phyloP scores from a whole-genome alignment of 2,797 vertebrate species.

The Micropoecilia bifurca region DNA sequence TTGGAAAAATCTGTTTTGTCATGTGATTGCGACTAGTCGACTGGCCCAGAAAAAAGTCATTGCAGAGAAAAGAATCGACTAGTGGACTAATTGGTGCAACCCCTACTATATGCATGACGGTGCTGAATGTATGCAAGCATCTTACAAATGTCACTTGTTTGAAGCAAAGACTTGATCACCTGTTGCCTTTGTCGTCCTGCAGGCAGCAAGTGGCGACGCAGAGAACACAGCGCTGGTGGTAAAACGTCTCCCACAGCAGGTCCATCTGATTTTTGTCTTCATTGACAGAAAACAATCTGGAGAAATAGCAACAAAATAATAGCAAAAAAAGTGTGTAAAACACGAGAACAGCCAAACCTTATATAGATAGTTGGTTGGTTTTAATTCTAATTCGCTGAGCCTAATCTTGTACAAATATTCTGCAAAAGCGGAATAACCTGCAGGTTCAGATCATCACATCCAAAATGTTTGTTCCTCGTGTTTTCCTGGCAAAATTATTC shows the following conservation, averaged over 20 bases:
- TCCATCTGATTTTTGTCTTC: slow-evolving; percentile 78
- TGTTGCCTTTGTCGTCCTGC: slow-evolving; percentile 50
- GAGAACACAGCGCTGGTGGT: slow-evolving; percentile 94
- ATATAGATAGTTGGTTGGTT: background rate
- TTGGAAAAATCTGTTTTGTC: too few relatives aligned
- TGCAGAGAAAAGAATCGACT: too few relatives aligned
- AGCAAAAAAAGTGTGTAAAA: background rate
- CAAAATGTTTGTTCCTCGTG: background rate
- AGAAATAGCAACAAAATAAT: background rate
- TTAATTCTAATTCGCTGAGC: background rate
- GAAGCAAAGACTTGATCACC: slow-evolving; percentile 61
- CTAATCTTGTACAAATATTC: background rate
- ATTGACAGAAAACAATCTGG: slow-evolving; percentile 87
- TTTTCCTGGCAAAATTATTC: background rate
- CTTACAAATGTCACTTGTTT: background rate
- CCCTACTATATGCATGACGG: background rate
- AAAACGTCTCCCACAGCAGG: slow-evolving; percentile 88
- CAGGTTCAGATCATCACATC: background rate
- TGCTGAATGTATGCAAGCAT: background rate
- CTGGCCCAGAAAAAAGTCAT: too few relatives aligned
- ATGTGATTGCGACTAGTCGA: too few relatives aligned
- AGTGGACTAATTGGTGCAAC: too few relatives aligned
- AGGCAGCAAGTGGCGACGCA: slow-evolving; percentile 85
- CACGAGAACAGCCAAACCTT: background rate
- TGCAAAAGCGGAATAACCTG: background rate